A percentile compares a stretch with the other conserved stretches of the same genome.
phyloP scores from a whole-genome alignment of 1,140 invertebrate genomes.

The Drosophila fuyamai region DNA sequence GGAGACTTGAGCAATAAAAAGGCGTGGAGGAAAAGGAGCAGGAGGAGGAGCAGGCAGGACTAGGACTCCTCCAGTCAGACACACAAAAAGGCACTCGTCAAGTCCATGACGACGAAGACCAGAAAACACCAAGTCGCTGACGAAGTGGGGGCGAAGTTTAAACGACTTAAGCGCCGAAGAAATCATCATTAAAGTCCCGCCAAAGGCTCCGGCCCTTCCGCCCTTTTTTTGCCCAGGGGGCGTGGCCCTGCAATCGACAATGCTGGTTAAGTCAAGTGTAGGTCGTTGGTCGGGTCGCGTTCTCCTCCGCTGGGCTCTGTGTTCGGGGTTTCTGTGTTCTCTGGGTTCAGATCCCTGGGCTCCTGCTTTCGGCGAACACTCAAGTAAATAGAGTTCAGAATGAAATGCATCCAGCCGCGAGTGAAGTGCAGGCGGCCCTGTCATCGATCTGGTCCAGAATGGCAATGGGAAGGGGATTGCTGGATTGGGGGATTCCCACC shows the following conservation, averaged over 20 bases:
- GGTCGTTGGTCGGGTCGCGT: constrained; percentile 75
- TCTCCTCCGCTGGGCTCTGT: constrained; percentile 10
- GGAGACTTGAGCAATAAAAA: constrained; percentile 60
- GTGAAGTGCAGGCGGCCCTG: constrained; percentile 65
- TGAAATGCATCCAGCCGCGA: constrained; percentile 76
- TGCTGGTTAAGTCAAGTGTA: constrained; percentile 84
- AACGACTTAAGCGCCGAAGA: constrained; percentile 81
- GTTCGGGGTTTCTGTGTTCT: not conserved
- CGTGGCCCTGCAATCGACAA: constrained; percentile 77
- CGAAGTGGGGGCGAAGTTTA: constrained; percentile 62
- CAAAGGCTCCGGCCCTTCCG: constrained; percentile 15
- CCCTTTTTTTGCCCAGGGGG: constrained; percentile 7
- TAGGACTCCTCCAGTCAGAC: constrained; percentile 61
- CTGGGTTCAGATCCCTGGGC: too few relatives aligned
- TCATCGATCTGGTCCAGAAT: constrained; percentile 68
- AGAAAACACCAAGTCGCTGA: constrained; percentile 10
- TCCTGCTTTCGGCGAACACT: constrained; percentile 64
- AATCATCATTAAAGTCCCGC: constrained; percentile 83
- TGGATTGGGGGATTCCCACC: not conserved
- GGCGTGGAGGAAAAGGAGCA: not conserved
- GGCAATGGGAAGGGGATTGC: not conserved
- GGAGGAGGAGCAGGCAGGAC: constrained; percentile 25
- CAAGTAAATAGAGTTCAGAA: constrained; percentile 82
- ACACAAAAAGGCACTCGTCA: constrained; percentile 81
- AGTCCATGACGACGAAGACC: constrained; percentile 43